Conservation (phyloP, 2,888 invertebrate genomes). For the Trilocha varians region DNA sequence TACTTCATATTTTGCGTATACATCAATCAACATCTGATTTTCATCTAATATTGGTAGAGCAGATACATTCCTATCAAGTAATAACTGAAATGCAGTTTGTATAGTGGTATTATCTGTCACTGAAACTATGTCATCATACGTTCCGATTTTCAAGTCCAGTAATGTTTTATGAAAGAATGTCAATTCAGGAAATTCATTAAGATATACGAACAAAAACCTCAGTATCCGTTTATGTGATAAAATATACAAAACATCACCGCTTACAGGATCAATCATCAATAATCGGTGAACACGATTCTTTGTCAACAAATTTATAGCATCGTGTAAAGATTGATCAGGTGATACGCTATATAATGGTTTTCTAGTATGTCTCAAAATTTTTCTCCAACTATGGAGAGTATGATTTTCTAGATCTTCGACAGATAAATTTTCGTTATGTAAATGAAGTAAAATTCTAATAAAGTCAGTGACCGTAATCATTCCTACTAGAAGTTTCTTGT, state of each 20-base stretch:
- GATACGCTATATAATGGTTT: constrained; percentile 55
- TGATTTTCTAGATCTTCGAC: constrained; percentile 63
- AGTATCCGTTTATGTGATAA: constrained; percentile 64
- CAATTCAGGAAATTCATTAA: constrained; percentile 65
- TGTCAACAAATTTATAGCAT: constrained; percentile 58
- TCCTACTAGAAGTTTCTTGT: constrained; percentile 56
- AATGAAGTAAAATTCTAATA: constrained; percentile 56
- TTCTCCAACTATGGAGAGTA: constrained; percentile 61
- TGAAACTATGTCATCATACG: constrained; percentile 55
- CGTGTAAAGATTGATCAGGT: constrained; percentile 62
- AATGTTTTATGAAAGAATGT: constrained; percentile 63
- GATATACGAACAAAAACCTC: constrained; percentile 62
- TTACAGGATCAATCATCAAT: constrained; percentile 52
- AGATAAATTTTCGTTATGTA: constrained; percentile 52
- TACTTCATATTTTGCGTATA: constrained; percentile 68
- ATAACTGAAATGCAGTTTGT: constrained; percentile 56
- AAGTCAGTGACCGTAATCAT: constrained; percentile 69
- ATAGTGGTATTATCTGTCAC: constrained; percentile 54
- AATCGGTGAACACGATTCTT: constrained; percentile 62
- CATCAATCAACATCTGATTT: constrained; percentile 52
- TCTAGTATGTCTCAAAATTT: constrained; percentile 49
- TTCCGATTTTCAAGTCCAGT: constrained; percentile 60
- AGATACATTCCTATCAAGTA: constrained; percentile 61
- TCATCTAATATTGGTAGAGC: constrained; percentile 62
- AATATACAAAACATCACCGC: constrained; percentile 61